Base-by-base conservation (phyloP, 2,888 invertebrate genomes). In the Busseola fusca region DNA sequence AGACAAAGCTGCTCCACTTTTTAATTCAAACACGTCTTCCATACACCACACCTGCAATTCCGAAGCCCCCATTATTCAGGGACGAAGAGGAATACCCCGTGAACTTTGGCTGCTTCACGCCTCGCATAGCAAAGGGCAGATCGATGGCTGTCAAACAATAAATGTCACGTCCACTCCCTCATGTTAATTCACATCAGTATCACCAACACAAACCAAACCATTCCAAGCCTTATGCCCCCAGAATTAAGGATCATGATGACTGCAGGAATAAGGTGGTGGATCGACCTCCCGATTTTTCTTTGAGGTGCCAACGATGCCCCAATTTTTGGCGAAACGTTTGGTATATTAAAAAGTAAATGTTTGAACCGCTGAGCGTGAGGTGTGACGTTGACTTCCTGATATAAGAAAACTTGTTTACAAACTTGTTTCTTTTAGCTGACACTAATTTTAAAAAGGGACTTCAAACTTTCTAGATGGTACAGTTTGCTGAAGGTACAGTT, bases 121-220 rank as follows among this genome's bases (percentile, higher is more conserved):
- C 90, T 93, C 91, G 93, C 91, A 92, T 93, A 92, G 91, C 93
- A 95, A 95, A 95, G 94, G 94, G 91, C 95, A 95, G 95, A 95
- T 95, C 95, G 95, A 95, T 95, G 93, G 91, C 93, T 94, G 95
- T 95, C 95, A 95, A 94, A 95, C 95, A 95, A 95, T 95, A 95
- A 95, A 95, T 95, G 95, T 94, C 95, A 95, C 94, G 95, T 95
- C 94, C 95, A 95, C 92, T 94, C 95, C 95, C 95, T 93, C 90
- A 93, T 91, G 91, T 87, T 92, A 92, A 92, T 92, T 87, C 81
- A 88, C 83, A 73, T 79, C 62, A 50, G 77, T 84, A 82, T 64
- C 69, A 69, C 52, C 27, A 48, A 34, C 42, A 52, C 21, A 1
- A 10, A 10, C 3, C 81, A 83, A 52, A 62, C 65, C 2, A 91